Base-by-base conservation (phyloP, 1,140 invertebrate species). In the Calycopis cecrops region DNA sequence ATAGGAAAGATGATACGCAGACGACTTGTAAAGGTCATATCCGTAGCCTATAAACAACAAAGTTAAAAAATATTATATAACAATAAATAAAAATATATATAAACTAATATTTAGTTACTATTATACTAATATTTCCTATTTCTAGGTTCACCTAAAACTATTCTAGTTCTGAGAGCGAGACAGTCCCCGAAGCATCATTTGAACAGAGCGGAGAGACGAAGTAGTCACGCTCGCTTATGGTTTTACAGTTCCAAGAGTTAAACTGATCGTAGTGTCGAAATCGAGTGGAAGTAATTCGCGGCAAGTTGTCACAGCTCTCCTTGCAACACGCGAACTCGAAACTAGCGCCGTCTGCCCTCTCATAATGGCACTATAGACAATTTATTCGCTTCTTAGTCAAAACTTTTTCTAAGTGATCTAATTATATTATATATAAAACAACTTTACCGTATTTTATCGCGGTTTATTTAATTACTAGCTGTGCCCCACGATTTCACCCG, bases 241-340 rank as follows among this genome's bases (percentile, higher is more conserved):
- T 60, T 63, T 60, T 63, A 60, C 54, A 74, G 62, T 71, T 71
- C 65, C 63, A 60, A 44, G 58, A 62, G 65, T 71, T 73, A 69
- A 70, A 71, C 62, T 72, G 69, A 72, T 76, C 63, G 69, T 71
- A 67, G 66, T 59, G 63, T 77, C 63, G 71, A 79, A 81, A 80
- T 81, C 73, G 73, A 60, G 73, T 71, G 71, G 73, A 77, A 81
- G 69, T 79, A 81, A 81, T 76, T 71, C 67, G 71, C 63, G 59
- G 58, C 64, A 67, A 70, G 74, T 74, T 63, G 63, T 68, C 65
- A 61, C 76, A 73, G 73, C 71, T 67, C 71, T 79, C n/a, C 14
- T 73, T 73, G 62, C 71, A 66, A 66, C 60, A 71, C 80, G 64
- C 79, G 72, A 77, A 71, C 71, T 77, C 60, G 49, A 62, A 61